Base-by-base conservation (phyloP, 1,140 invertebrate species). In the Olivierus martensii region DNA sequence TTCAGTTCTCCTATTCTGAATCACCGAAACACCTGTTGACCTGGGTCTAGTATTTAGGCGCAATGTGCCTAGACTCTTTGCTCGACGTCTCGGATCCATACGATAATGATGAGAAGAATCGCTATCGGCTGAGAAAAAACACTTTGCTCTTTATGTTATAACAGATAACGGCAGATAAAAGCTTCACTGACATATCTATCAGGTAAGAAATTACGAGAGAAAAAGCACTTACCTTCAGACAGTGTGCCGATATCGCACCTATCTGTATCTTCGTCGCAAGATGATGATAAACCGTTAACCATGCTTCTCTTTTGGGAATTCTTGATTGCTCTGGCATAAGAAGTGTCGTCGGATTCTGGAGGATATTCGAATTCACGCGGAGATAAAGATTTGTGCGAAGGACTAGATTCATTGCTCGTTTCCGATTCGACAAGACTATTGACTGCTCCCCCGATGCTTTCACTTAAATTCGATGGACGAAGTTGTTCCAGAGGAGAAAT, bases 331-430 rank as follows among this genome's bases (percentile, higher is more conserved):
- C 53, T 55, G 3, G 59, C 57, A 42, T 62, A 62, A 12, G 59
- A 61, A 11, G 61, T 62, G 35, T 62, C 61, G 36, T 62, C 61
- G 12, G 60, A 61, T 19, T 60, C 59, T 46, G 15, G n/a, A 18
- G 41, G 45, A 22, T 21, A 34, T 14, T 47, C 44, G 41, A 43
- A 22, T 43, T 43, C 17, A 22, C 41, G 41, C 4, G 21, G 41
- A 6, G 41, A 43, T 43, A 22, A 43, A 22, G 41, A 22, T 22
- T 43, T 17, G 41, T 18, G 41, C 41, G 28, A 28, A 6, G 28
- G 28, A 9, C 54, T 42, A 1, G 50, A 53, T 14, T 44, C 54
- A 14, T 45, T 54, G 9, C 55, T 49, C 46, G 51, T 45, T 49
- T 44, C 51, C 38, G 46, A 42, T 39, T 52, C 38, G 12, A 36